Base-by-base conservation (phyloP, 2,888 invertebrate species). In the Coelopa pilipes region DNA sequence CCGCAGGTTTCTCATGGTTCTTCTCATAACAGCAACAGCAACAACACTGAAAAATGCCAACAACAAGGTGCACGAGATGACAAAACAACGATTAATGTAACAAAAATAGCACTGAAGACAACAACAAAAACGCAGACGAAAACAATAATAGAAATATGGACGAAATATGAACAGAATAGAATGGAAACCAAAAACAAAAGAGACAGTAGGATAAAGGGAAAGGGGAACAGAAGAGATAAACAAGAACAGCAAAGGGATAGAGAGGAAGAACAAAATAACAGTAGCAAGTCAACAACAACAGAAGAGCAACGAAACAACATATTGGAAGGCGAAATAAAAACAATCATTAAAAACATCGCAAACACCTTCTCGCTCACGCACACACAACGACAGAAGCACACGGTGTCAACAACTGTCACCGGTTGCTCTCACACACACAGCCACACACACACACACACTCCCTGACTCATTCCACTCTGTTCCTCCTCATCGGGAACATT, bases 291-390 rank as follows among this genome's bases (percentile, higher is more conserved):
- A 76, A 70, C 60, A 21, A 70, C 34, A 68, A 75, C 74, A 70
- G 72, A 15, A 71, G 71, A 47, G 50, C 49, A 72, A 49, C 45
- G 24, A 62, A 9, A 62, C 13, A 53, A 62, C 0, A 62, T 62
- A 34, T 75, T n/a, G n/a, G n/a, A n/a, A n/a, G n/a, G n/a, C n/a
- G n/a, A n/a, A 77, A 79, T 75, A 77, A 79, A 70, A 76, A 76
- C 70, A 74, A 63, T 21, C 68, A 69, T 7, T 12, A 47, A 63
- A 34, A 24, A 57, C 49, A 65, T 63, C 57, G 24, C 68, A 72
- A 60, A 72, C 62, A 68, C 10, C 46, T 65, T 19, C 15, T 47
- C 49, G 57, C 13, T 69, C n/a, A 50, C 46, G 74, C 53, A 72
- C n/a, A 70, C 24, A 72, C 45, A 66, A 70, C 57, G 17, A 45